Evolutionary conservation across 1,140 invertebrate genomes (phyloP).

Genomic region (Leptoteleia sp.): DNA sequence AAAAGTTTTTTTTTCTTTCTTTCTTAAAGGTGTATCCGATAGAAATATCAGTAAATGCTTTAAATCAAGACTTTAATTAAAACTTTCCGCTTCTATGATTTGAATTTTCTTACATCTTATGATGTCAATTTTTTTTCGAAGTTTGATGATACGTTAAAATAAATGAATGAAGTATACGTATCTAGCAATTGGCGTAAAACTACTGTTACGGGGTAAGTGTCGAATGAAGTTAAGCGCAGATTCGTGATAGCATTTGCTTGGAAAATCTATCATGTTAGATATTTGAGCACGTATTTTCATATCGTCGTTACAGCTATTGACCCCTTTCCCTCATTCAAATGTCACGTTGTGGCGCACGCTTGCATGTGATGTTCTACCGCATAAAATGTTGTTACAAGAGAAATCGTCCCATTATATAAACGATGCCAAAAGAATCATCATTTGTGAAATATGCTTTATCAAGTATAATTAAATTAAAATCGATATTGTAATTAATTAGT

Average conservation of each 20-base stretch:
- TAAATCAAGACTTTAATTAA: slow-evolving; percentile 17
- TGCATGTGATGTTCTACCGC: too few relatives aligned
- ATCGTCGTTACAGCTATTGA: slow-evolving; percentile 23
- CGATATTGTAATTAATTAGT: too few relatives aligned
- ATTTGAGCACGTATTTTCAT: slow-evolving; percentile 24
- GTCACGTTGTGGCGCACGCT: slow-evolving; percentile 29
- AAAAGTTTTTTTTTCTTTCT: too few relatives aligned
- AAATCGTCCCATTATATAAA: too few relatives aligned
- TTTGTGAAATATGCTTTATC: too few relatives aligned
- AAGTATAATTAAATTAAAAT: too few relatives aligned
- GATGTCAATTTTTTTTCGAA: too few relatives aligned
- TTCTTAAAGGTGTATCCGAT: slow-evolving; percentile 6
- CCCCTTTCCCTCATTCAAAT: slow-evolving; percentile 28
- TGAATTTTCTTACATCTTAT: neutral
- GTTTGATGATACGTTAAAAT: neutral
- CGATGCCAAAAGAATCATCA: too few relatives aligned
- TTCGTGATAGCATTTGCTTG: slow-evolving; percentile 23
- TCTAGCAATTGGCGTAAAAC: neutral
- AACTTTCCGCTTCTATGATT: slow-evolving; percentile 1
- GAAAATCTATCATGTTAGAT: slow-evolving; percentile 14
- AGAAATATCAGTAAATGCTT: slow-evolving; percentile 18
- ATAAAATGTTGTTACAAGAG: too few relatives aligned
- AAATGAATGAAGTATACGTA: slow-evolving; percentile 9
- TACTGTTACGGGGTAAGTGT: slow-evolving; percentile 25
- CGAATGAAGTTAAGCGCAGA: slow-evolving; percentile 18